Base-by-base conservation (phyloP, 1,140 invertebrate genomes). In the Hyles euphorbiae region DNA sequence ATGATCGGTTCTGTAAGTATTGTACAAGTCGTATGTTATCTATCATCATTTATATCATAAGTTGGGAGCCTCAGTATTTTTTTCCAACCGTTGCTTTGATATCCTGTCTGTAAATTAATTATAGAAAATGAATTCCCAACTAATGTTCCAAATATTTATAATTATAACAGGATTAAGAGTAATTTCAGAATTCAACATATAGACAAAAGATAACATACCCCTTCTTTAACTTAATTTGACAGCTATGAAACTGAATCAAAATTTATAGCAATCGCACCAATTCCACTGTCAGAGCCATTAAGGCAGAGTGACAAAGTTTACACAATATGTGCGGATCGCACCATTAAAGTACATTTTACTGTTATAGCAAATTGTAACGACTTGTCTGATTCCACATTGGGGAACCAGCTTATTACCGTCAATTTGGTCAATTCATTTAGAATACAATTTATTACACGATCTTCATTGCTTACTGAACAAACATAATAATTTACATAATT, bases 361-460 rank as follows among this genome's bases (percentile, higher is more conserved):
- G 76, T 84, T 87, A 87, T 87, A 78, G 73, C 72, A 70, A 78
- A 83, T 83, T 81, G 80, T 85, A 83, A 84, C 72, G 65, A 68
- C 70, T 70, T 69, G 60, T 78, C 77, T 86, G 81, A 88, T 84
- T 83, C 8, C 84, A 68, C 77, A 78, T 75, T 77, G 68, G 64
- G 68, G 74, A 78, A 78, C 68, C 68, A 64, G 53, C 74, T 67
- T 69, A 70, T 74, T 71, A 78, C 34, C 6, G 40, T 53, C 11
- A 50, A 55, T 56, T 22, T 3, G 7, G 50, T 7, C 8, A 11
- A 7, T 32, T 10, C 6, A 33, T 6, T 43, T 22, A 7, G 12
- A 44, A 12, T 7, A 12, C 0, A 63, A 48, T 61, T 62, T 34
- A 5, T 11, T 45, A 34, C 46, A 40, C 36, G 0, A 5, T 40